phyloP scores from a whole-genome alignment of 2,797 vertebrate genomes.

The Sebastes vulpes region DNA sequence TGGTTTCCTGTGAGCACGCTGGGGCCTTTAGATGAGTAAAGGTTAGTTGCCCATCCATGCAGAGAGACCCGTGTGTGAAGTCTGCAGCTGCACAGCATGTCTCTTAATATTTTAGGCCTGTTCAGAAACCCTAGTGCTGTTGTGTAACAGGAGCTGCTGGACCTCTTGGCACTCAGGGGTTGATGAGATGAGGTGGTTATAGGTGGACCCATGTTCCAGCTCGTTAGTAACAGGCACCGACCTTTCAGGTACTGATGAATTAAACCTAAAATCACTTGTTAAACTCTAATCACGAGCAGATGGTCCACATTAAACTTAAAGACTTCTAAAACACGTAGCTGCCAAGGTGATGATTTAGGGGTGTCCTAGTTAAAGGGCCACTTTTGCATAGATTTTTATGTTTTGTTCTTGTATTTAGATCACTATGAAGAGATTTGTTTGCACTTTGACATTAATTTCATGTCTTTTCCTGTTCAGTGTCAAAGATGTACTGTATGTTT shows the following conservation, averaged over 20 bases:
- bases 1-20: conserved; percentile 47
- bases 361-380: not conserved
- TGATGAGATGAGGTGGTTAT: conserved; percentile 21
- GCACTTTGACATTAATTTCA: not conserved
- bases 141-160: conserved; percentile 69
- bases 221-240: conserved; percentile 3
- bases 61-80: conserved; percentile 62
- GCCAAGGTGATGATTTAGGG: not conserved
- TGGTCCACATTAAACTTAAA: not conserved
- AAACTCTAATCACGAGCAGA: not conserved
- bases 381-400: not conserved
- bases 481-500: not conserved
- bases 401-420: not conserved
- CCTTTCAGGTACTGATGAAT: not conserved
- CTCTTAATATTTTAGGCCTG: conserved; percentile 79
- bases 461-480: not conserved
- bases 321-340: not conserved
- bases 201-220: not conserved
- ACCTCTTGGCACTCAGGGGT: conserved; percentile 21
- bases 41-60: conserved; percentile 66
- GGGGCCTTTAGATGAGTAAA: conserved; percentile 67
- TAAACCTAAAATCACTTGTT: not conserved
- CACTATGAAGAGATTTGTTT: not conserved
- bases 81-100: conserved; percentile 52
- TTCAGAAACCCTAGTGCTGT: conserved; percentile 78